Base-by-base conservation (phyloP, 2,888 invertebrate genomes). In the Cantharis rufa region DNA sequence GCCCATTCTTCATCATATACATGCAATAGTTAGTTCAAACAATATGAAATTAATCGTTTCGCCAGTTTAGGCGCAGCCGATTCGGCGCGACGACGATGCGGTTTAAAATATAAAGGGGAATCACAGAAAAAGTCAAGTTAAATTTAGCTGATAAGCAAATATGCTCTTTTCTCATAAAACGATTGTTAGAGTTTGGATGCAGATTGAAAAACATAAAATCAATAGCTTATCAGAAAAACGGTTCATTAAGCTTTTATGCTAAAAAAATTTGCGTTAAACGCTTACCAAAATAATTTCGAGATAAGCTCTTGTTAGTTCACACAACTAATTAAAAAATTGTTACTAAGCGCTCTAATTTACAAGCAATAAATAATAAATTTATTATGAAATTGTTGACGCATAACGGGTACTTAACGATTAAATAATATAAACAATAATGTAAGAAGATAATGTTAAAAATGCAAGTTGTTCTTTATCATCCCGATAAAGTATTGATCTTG, bases 351-450 rank as follows among this genome's bases (percentile, higher is more conserved):
- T 18, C 63, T 63, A 16, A 21, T 16, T 18, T 63, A 63, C 13
- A 63, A 66, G 64, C 64, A 21, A 48, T 48, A 48, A 48, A 48
- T 48, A 48, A 48, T 66, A 21, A 66, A 66, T 66, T 66, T 66
- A 66, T 66, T 66, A 66, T 66, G 64, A 66, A 66, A 66, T 24
- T 66, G 21, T 66, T 66, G 21, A 66, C 64, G 64, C 64, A 66
- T 66, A 66, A 66, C 64, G 48, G 48, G 48, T n/a, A 48, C n/a
- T 48, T 2, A 48, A n/a, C 9, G 48, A 48, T 48, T 48, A 48
- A 48, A 48, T 48, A 48, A 48, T 7, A n/a, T n/a, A 48, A 48
- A 48, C 48, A 48, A 13, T n/a, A n/a, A 3, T 5, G n/a, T 5
- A 48, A 48, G n/a, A 48, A n/a, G 48, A 48, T 48, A n/a, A 48